Evolutionary conservation across 2,113 vertebrate genomes (phyloP).

Genomic region (Larimichthys polyactis): DNA sequence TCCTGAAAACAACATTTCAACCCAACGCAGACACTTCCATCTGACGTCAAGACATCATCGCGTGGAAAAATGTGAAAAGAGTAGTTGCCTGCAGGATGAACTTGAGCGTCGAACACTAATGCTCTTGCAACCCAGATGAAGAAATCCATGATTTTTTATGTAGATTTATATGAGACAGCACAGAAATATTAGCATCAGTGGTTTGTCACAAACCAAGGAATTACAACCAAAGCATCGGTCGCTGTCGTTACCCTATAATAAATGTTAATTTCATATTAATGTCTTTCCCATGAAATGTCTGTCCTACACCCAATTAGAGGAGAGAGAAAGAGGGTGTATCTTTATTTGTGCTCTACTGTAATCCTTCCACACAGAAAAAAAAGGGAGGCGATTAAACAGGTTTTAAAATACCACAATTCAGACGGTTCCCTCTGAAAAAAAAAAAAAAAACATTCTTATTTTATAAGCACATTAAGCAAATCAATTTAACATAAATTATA

Average conservation of each 20-base stretch:
- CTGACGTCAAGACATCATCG: neutral
- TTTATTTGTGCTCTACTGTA: slow-evolving; percentile 79
- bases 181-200: slow-evolving; percentile 15
- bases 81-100: neutral
- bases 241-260: slow-evolving; percentile 65
- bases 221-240: slow-evolving; percentile 10
- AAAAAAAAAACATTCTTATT: slow-evolving; percentile 82
- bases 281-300: slow-evolving; percentile 66
- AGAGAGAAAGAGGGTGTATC: slow-evolving; percentile 75
- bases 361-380: slow-evolving; percentile 80
- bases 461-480: slow-evolving; percentile 89
- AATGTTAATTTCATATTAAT: slow-evolving; percentile 78
- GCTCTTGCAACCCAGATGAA: neutral
- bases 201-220: slow-evolving; percentile 11
- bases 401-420: slow-evolving; percentile 87
- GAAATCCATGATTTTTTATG: slow-evolving; percentile 11
- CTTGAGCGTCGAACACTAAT: neutral
- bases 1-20: neutral
- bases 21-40: neutral
- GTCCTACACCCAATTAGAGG: slow-evolving; percentile 76
- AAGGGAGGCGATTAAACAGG: slow-evolving; percentile 84
- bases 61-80: neutral
- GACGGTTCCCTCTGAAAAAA: slow-evolving; percentile 73
- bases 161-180: slow-evolving; percentile 6
- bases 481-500: slow-evolving; percentile 91